These are phyloP conservation scores for Dreissena rostriformis DNA, from an alignment of 1,140 invertebrate species.

Conservation along the genomic window DNA sequence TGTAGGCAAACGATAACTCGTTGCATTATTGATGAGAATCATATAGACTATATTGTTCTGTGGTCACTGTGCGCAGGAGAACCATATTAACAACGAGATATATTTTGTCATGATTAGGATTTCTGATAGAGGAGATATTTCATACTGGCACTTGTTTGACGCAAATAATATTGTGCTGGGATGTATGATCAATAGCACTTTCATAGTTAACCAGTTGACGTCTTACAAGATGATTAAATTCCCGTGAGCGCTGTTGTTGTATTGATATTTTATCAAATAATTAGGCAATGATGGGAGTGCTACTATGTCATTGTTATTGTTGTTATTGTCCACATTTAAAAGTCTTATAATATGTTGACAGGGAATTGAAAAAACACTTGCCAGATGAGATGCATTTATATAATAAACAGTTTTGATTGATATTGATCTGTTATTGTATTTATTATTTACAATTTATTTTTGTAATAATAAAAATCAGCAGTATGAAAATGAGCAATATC, in stretches of 20 bases:
- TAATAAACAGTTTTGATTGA: too few relatives aligned
- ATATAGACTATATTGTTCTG: constrained; percentile 39
- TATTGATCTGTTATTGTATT: too few relatives aligned
- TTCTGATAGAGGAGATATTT: constrained; percentile 53
- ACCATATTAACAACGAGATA: constrained; percentile 23
- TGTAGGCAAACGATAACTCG: constrained; percentile 55
- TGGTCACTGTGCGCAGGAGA: constrained; percentile 16
- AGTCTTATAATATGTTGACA: too few relatives aligned
- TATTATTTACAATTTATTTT: too few relatives aligned
- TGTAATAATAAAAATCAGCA: too few relatives aligned
- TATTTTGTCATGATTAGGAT: constrained; percentile 47
- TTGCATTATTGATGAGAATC: constrained; percentile 54
- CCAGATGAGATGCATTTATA: too few relatives aligned
- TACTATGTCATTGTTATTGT: too few relatives aligned
- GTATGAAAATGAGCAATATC: too few relatives aligned
- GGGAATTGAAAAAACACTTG: too few relatives aligned
- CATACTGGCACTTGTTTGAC: constrained; percentile 53
- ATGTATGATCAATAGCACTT: constrained; percentile 43
- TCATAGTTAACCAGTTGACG: constrained; percentile 41
- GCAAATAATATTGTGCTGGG: constrained; percentile 52
- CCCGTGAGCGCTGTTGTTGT: background rate
- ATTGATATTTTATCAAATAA: too few relatives aligned
- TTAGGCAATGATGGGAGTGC: too few relatives aligned
- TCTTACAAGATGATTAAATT: constrained; percentile 2
- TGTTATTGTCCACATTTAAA: too few relatives aligned